Base-by-base conservation (phyloP, 1,140 invertebrate species). In the Amphibalanus amphitrite region DNA sequence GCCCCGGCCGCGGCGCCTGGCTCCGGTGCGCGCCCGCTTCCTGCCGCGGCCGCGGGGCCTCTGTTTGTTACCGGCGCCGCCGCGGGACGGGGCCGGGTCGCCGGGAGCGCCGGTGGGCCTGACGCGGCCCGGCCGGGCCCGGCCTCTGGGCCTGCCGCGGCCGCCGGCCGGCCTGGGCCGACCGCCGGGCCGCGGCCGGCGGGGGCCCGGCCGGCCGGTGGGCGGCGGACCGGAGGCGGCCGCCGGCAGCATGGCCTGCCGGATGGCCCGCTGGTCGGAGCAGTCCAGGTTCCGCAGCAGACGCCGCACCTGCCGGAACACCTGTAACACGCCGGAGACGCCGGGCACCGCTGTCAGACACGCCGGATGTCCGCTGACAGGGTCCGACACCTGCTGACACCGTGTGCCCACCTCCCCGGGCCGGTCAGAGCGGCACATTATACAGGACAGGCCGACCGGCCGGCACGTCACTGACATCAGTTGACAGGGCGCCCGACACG, bases 151-250 rank as follows among this genome's bases (percentile, higher is more conserved):
- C n/a, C n/a, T n/a, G n/a, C n/a, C n/a, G n/a, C n/a, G 73, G 1
- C 72, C 72, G 59, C 75, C 73, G 72, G 74, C 72, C 33, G 28
- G n/a, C n/a, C n/a, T n/a, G n/a, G n/a, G n/a, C n/a, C n/a, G n/a
- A n/a, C n/a, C n/a, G n/a, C 73, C 72, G 23, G 40, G 70, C 23
- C 71, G 29, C 64, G 74, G 74, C 65, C 70, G 70, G 29, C 70
- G 72, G 67, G 73, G 23, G 20, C 73, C 73, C 29, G 72, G 69
- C 20, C 73, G 72, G 10, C 74, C 38, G 30, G n/a, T n/a, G n/a
- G 72, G 72, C 75, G 73, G 75, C 15, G 69, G 67, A 3, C 29
- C 3, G 26, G 28, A 59, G 0, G 69, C 68, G 17, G 25, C n/a
- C 25, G 40, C 0, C 70, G 25, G 23, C 13, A 10, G 15, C 17